Percentiles rank a stretch among this genome's conserved stretches.
Conservation (phyloP, 2,888 invertebrate genomes). For the Polietes domitor region DNA sequence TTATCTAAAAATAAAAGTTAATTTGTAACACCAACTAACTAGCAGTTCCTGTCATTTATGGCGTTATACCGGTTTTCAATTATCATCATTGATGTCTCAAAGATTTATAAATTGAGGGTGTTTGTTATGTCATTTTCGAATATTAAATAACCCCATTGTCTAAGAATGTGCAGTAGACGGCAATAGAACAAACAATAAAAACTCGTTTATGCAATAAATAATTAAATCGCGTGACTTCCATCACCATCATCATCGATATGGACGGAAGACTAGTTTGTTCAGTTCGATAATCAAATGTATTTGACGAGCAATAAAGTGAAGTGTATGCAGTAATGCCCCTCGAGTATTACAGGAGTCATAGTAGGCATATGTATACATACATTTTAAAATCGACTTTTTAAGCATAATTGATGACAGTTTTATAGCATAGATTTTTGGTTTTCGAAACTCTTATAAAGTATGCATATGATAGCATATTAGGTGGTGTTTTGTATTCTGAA, state of each 20-base stretch:
- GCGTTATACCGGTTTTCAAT: not conserved
- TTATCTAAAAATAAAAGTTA: too few species aligned
- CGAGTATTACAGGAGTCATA: too few species aligned
- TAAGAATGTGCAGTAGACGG: not conserved
- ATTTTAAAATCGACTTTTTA: too few species aligned
- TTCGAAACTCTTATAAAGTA: too few species aligned
- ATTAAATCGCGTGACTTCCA: slow-evolving; percentile 44
- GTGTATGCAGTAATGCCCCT: not conserved
- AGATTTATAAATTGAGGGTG: slow-evolving; percentile 26
- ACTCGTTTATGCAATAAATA: slow-evolving; percentile 39
- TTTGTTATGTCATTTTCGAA: not conserved
- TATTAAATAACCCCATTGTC: not conserved
- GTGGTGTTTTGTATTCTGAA: too few species aligned
- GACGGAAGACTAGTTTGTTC: not conserved
- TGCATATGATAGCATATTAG: too few species aligned
- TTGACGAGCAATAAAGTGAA: too few species aligned
- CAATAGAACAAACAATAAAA: not conserved
- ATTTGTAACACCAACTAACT: too few species aligned
- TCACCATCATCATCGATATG: not conserved
- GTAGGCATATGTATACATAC: too few species aligned
- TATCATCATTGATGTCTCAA: not conserved
- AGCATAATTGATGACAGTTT: too few species aligned
- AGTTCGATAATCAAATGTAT: not conserved
- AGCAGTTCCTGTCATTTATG: too few species aligned
- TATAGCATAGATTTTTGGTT: too few species aligned